Conservation (phyloP, 2,888 invertebrate species). For the Oligia strigilis region DNA sequence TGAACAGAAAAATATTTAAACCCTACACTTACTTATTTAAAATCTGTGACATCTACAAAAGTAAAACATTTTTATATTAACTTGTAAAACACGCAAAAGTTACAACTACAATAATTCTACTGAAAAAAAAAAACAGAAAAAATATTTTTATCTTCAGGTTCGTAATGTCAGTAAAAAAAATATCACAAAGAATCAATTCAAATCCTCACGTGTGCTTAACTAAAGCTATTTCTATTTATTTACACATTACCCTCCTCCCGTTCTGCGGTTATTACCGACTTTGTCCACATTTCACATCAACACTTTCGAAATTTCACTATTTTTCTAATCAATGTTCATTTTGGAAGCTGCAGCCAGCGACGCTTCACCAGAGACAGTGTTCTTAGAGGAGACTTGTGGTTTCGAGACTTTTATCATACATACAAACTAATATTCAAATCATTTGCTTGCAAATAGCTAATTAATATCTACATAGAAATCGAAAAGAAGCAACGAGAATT, state of each 20-base stretch:
- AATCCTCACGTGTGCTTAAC: conserved; percentile 87
- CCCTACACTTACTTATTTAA: conserved; percentile 9
- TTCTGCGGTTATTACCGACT: conserved; percentile 67
- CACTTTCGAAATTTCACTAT: conserved; percentile 80
- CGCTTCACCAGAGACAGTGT: conserved; percentile 88
- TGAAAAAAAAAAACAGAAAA: conserved; percentile 5
- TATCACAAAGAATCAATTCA: conserved; percentile 83
- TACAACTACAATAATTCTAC: conserved; percentile 24
- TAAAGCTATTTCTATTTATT: conserved; percentile 77
- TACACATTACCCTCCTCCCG: conserved; percentile 84
- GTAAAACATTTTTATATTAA: conserved; percentile 6
- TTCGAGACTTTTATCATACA: conserved; percentile 25
- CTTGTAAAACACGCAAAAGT: conserved; percentile 44
- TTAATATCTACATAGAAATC: neutral
- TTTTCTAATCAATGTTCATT: conserved; percentile 74
- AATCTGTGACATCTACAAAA: conserved; percentile 32
- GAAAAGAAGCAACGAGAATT: neutral
- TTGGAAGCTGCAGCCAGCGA: conserved; percentile 76
- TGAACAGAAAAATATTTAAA: conserved; percentile 63
- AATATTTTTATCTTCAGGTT: conserved; percentile 64
- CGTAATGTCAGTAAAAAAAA: conserved; percentile 64
- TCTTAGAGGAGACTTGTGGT: conserved; percentile 77
- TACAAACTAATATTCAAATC: neutral
- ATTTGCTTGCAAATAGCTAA: neutral
- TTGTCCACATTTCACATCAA: conserved; percentile 74